Evolutionary conservation across 1,140 invertebrate species (phyloP).

Genomic region (Drosophila repletoides): DNA sequence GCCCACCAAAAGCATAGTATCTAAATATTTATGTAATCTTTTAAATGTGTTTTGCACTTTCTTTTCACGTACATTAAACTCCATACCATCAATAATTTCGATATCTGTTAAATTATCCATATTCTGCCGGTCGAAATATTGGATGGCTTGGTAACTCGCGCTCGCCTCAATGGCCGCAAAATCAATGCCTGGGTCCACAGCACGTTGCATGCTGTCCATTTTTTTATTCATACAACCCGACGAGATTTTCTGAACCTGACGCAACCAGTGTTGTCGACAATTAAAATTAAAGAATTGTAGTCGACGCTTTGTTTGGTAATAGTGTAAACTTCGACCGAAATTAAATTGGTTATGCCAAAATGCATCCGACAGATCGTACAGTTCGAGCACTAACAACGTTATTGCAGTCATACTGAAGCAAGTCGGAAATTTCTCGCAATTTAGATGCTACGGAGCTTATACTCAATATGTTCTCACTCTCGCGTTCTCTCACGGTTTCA

Average conservation of each 20-base stretch:
- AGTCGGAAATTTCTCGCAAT: conserved; percentile 20
- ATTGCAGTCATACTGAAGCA: conserved; percentile 75
- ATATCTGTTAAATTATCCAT: conserved; percentile 43
- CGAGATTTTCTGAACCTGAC: conserved; percentile 19
- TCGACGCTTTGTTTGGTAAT: conserved; percentile 55
- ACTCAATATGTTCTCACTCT: conserved; percentile 12
- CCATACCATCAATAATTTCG: conserved; percentile 59
- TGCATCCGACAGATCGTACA: conserved; percentile 71
- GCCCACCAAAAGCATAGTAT: not conserved
- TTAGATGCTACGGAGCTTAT: conserved; percentile 30
- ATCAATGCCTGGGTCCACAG: conserved; percentile 43
- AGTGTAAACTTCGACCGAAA: conserved; percentile 50
- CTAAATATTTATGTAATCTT: not conserved
- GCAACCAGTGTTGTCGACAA: conserved; percentile 60
- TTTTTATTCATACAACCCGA: not conserved
- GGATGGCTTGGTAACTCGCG: conserved; percentile 36
- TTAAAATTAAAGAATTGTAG: conserved; percentile 57
- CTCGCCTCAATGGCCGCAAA: conserved; percentile 71
- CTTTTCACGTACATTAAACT: conserved; percentile 59
- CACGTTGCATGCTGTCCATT: conserved; percentile 40
- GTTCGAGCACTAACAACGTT: conserved; percentile 57
- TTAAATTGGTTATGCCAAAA: conserved; percentile 63
- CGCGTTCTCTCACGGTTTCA: not conserved
- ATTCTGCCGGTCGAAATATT: conserved; percentile 36
- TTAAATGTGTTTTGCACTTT: not conserved